phyloP scores from a whole-genome alignment of 2,113 vertebrate species.

The Syngnathus scovelli region DNA sequence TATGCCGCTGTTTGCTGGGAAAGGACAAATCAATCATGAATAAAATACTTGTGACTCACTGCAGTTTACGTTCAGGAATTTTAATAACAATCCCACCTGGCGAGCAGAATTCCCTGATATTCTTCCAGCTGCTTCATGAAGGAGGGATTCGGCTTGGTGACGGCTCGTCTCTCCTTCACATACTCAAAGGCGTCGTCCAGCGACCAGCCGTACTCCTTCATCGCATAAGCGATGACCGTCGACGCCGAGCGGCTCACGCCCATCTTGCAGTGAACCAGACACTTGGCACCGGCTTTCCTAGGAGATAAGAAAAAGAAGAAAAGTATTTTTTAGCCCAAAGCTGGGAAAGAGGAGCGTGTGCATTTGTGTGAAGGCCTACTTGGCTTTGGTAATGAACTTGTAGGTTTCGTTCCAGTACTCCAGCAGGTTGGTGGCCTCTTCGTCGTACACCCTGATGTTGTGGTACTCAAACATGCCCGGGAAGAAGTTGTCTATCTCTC shows the following conservation, averaged over 20 bases:
- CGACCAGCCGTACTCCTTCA: slow-evolving; percentile 98
- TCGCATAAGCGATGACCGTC: slow-evolving; percentile 95
- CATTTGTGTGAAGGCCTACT: slow-evolving; percentile 63
- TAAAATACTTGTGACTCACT: background rate
- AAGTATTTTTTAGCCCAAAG: background rate
- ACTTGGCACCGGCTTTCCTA: slow-evolving; percentile 93
- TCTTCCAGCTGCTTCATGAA: slow-evolving; percentile 98
- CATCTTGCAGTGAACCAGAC: slow-evolving; percentile 99
- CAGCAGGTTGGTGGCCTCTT: slow-evolving; percentile 94
- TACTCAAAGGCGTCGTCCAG: slow-evolving; percentile 88
- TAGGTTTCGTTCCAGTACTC: slow-evolving; percentile 98
- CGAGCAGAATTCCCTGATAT: slow-evolving; percentile 95
- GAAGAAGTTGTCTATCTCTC: slow-evolving; percentile 98
- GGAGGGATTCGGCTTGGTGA: slow-evolving; percentile 95
- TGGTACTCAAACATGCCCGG: slow-evolving; percentile 94
- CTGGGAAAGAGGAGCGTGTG: background rate
- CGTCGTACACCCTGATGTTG: slow-evolving; percentile 94
- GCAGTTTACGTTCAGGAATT: background rate
- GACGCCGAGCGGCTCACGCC: slow-evolving; percentile 95
- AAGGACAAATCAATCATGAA: background rate
- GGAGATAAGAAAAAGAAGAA: background rate
- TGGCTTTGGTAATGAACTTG: slow-evolving; percentile 99
- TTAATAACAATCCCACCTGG: slow-evolving; percentile 73
- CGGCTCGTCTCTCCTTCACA: slow-evolving; percentile 86
- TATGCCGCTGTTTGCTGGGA: slow-evolving; percentile 92